A percentile compares a stretch with the other conserved stretches of the same genome.
These are phyloP conservation scores for Etheostoma perlongum DNA, from an alignment of 2,797 vertebrate genomes.

Conservation along the genomic window DNA sequence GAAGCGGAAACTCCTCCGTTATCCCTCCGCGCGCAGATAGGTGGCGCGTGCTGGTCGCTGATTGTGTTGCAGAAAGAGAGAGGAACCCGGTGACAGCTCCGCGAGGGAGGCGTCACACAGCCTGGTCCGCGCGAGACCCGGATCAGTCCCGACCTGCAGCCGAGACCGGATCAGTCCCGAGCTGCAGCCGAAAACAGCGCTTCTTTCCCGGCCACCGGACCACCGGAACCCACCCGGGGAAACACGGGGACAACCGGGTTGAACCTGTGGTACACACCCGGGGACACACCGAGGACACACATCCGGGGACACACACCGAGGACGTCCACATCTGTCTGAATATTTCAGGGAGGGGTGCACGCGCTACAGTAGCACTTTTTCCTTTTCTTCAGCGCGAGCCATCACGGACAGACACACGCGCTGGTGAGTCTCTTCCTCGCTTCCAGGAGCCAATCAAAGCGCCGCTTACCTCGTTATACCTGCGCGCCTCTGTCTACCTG, in stretches of 20 bases:
- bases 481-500: conserved; percentile 66
- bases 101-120: conserved; percentile 88
- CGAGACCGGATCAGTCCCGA: conserved; percentile 93
- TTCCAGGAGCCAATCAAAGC: conserved; percentile 59
- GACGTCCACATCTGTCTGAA: neutral
- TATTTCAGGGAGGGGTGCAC: neutral
- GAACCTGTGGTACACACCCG: neutral
- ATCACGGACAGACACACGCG: conserved; percentile 25
- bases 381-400: conserved; percentile 14
- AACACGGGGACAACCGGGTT: neutral
- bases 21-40: conserved; percentile 96
- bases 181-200: conserved; percentile 93
- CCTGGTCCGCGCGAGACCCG: neutral
- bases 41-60: conserved; percentile 91
- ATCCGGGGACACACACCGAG: neutral
- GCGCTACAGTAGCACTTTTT: conserved; percentile 21
- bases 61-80: conserved; percentile 89
- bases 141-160: conserved; percentile 92
- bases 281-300: neutral
- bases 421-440: no score
- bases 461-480: conserved; percentile 30
- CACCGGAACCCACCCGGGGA: conserved; percentile 1
- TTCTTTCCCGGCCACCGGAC: conserved; percentile 70
- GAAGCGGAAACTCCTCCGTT: conserved; percentile 87
- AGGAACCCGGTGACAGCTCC: conserved; percentile 64